These are phyloP conservation scores for Chaetodon trifascialis DNA, from an alignment of 2,113 vertebrate genomes.

Conservation along the genomic window DNA sequence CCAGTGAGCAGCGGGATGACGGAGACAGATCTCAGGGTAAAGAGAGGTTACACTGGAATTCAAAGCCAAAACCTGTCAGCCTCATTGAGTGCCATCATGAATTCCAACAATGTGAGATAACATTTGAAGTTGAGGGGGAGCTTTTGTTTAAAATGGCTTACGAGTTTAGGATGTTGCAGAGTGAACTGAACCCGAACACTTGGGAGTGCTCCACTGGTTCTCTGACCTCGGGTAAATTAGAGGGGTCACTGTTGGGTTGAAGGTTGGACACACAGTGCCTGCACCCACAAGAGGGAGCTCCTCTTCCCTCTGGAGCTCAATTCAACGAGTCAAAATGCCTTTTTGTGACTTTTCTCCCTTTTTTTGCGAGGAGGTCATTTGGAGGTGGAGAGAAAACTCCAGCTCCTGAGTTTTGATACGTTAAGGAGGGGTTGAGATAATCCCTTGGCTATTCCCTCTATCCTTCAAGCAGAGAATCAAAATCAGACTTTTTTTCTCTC, in stretches of 20 bases:
- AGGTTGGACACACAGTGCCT: neutral
- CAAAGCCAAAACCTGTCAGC: slow-evolving; percentile 34
- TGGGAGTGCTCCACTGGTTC: neutral
- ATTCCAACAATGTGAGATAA: slow-evolving; percentile 35
- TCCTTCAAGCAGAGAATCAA: slow-evolving; percentile 36
- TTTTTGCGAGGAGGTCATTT: slow-evolving; percentile 7
- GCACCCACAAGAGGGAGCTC: slow-evolving; percentile 55
- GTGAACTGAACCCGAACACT: neutral
- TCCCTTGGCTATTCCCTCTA: slow-evolving; percentile 31
- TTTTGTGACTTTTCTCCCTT: slow-evolving; percentile 30
- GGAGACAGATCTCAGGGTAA: slow-evolving; percentile 43
- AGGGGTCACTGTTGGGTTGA: neutral
- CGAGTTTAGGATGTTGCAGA: neutral
- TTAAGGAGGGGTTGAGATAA: slow-evolving; percentile 40
- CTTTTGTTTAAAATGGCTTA: slow-evolving; percentile 4
- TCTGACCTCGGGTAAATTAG: neutral
- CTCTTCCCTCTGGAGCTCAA: neutral
- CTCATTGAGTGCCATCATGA: slow-evolving; percentile 17
- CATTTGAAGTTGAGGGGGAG: neutral
- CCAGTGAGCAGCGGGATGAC: slow-evolving; percentile 36
- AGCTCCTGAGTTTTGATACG: slow-evolving; percentile 26
- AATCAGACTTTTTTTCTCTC: slow-evolving; percentile 7
- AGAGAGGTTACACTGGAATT: slow-evolving; percentile 53
- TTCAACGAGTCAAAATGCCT: slow-evolving; percentile 22
- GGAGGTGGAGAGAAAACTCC: slow-evolving; percentile 34